phyloP scores from a whole-genome alignment of 2,113 vertebrate species.

The Solea solea region DNA sequence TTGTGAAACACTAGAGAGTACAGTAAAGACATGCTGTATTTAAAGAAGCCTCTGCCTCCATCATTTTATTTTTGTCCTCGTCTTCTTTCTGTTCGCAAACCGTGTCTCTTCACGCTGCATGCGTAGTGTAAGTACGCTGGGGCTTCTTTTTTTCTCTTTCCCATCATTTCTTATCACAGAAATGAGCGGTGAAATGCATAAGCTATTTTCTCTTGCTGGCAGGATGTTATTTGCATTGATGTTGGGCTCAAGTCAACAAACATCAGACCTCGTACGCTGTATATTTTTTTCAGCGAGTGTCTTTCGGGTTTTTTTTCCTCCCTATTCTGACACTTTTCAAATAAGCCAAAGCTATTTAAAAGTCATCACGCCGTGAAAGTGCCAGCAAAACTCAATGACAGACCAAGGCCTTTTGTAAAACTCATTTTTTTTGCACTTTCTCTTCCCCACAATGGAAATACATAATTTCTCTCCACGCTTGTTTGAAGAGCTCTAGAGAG shows the following conservation, averaged over 20 bases:
- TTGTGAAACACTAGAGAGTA: constrained; percentile 7
- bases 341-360: constrained; percentile 63
- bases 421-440: constrained; percentile 67
- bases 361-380: constrained; percentile 42
- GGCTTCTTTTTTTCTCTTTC: constrained; percentile 1
- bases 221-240: constrained; percentile 52
- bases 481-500: constrained; percentile 56
- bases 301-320: constrained; percentile 21
- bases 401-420: constrained; percentile 57
- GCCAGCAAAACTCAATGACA: constrained; percentile 63
- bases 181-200: constrained; percentile 40
- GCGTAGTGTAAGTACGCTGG: not conserved
- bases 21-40: constrained; percentile 36
- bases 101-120: constrained; percentile 13
- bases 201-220: constrained; percentile 44
- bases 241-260: constrained; percentile 39
- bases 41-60: constrained; percentile 3
- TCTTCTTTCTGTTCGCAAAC: constrained; percentile 9
- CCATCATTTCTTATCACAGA: not conserved
- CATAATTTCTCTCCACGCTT: constrained; percentile 59
- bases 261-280: constrained; percentile 26
- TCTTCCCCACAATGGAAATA: constrained; percentile 52
- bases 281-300: constrained; percentile 51
- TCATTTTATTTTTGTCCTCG: constrained; percentile 22
- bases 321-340: constrained; percentile 44